Evolutionary conservation across 2,888 invertebrate species (phyloP).

Genomic region (Meiosimyza decipiens): DNA sequence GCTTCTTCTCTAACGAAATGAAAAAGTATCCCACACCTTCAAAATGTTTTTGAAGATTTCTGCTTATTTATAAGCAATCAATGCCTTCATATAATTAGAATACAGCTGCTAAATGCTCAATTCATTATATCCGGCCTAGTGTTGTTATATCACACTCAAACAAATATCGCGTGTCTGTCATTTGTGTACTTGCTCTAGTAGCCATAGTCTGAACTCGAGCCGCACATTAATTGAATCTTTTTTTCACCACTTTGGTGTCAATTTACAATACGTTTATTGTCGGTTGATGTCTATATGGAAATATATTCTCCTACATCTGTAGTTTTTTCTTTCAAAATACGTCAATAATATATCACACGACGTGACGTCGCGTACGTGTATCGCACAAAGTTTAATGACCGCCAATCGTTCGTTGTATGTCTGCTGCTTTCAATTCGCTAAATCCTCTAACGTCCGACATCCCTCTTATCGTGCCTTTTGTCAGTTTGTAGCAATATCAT

Average conservation of each 20-base stretch:
- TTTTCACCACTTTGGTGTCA: slow-evolving; percentile 21
- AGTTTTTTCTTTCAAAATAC: slow-evolving; percentile 11
- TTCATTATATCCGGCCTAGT: no score
- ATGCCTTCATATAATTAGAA: no score
- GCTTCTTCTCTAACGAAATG: no score
- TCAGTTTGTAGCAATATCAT: slow-evolving; percentile 1
- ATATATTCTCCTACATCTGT: neutral
- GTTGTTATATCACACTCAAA: no score
- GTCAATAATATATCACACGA: slow-evolving; percentile 29
- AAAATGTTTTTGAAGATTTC: no score
- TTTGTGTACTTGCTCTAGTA: no score
- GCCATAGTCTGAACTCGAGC: no score
- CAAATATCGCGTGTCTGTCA: no score
- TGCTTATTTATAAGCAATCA: no score
- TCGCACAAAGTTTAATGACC: slow-evolving; percentile 37
- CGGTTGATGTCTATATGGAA: neutral
- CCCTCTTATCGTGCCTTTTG: neutral
- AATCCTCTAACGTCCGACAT: neutral
- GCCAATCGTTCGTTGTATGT: slow-evolving; percentile 30
- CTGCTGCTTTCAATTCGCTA: neutral
- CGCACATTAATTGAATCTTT: no score
- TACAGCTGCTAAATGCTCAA: no score
- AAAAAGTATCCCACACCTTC: no score
- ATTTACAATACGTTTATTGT: slow-evolving; percentile 20
- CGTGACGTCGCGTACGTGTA: slow-evolving; percentile 22